A percentile compares a stretch with the other conserved stretches of the same genome.
These are phyloP conservation scores for Hydrolagus colliei DNA, from an alignment of 2,797 vertebrate species.

Conservation along the genomic window DNA sequence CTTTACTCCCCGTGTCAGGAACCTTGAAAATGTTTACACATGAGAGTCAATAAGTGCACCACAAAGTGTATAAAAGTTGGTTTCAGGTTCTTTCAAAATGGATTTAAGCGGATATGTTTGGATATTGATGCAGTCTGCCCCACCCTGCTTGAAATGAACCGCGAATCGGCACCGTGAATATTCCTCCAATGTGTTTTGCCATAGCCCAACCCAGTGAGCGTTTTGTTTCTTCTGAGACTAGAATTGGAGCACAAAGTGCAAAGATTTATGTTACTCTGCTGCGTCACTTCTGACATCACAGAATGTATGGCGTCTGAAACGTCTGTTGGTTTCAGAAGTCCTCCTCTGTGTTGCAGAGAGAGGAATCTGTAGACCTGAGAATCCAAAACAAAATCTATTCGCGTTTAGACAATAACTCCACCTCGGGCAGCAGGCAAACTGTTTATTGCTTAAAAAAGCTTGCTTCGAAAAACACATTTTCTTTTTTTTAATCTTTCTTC, in stretches of 20 bases:
- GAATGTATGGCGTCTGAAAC: no score
- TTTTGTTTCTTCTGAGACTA: neutral
- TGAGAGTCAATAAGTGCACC: no score
- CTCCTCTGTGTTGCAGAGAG: no score
- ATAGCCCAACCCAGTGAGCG: neutral
- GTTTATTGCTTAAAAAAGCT: neutral
- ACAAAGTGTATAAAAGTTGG: no score
- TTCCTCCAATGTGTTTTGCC: neutral
- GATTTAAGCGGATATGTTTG: neutral
- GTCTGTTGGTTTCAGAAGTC: no score
- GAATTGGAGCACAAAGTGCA: neutral
- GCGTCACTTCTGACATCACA: neutral
- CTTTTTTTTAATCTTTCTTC: slow-evolving; percentile 47
- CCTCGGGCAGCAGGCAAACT: neutral
- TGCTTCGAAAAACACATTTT: slow-evolving; percentile 21
- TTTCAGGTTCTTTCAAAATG: no score
- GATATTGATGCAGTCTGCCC: neutral
- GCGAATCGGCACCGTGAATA: neutral
- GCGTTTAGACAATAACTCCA: neutral
- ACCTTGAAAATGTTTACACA: no score
- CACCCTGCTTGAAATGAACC: no score
- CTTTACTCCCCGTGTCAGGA: no score
- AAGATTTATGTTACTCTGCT: neutral
- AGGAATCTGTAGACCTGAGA: no score
- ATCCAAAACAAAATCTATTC: neutral